phyloP scores from a whole-genome alignment of 2,113 vertebrate species.

The Thalassoma bifasciatum region DNA sequence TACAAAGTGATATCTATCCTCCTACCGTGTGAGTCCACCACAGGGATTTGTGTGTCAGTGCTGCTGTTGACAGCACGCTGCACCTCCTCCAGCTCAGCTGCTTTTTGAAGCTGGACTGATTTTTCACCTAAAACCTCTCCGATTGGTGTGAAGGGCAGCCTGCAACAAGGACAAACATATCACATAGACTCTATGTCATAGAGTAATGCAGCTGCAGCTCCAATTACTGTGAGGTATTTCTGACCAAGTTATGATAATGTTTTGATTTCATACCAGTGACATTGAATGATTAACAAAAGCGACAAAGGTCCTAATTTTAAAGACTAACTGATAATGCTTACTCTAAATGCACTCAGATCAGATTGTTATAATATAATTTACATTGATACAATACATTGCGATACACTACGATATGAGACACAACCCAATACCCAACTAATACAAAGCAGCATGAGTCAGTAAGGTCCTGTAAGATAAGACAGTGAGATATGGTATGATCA shows the following conservation, averaged over 20 bases:
- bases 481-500: too few species aligned
- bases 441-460: too few species aligned
- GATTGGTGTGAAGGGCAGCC: conserved; percentile 76
- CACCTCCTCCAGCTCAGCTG: conserved; percentile 76
- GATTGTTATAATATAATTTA: too few species aligned
- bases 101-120: conserved; percentile 81
- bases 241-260: background rate
- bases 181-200: background rate
- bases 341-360: too few species aligned
- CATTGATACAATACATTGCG: too few species aligned
- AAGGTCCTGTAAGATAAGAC: too few species aligned
- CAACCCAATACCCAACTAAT: too few species aligned
- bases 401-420: too few species aligned
- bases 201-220: background rate
- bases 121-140: conserved; percentile 81
- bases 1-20: background rate
- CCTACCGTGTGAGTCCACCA: conserved; percentile 90
- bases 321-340: too few species aligned
- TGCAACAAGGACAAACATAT: conserved; percentile 36
- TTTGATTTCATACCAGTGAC: background rate
- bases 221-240: background rate
- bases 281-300: background rate
- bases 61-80: conserved; percentile 80
- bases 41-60: conserved; percentile 75
- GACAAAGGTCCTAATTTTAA: background rate